These are phyloP conservation scores for Patella caerulea DNA, from an alignment of 2,888 invertebrate species.

Conservation along the genomic window DNA sequence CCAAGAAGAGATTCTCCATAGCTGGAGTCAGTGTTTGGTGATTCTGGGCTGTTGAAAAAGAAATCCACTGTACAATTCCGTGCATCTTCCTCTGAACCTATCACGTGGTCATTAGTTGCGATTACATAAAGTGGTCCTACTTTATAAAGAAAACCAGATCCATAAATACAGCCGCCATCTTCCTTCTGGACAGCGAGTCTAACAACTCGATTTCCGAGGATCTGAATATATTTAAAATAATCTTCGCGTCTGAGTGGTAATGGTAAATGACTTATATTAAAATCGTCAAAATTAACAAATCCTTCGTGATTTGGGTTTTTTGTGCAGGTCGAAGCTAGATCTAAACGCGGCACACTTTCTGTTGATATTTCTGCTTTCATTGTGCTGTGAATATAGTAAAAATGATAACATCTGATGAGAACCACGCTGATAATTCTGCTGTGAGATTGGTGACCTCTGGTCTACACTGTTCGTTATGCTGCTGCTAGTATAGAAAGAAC, in stretches of 20 bases:
- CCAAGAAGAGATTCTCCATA: neutral
- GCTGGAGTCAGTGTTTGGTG: neutral
- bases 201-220: neutral
- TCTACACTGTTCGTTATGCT: too few species aligned
- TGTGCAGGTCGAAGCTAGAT: neutral
- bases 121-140: neutral
- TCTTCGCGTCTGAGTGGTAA: neutral
- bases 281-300: neutral
- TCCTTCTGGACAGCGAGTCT: neutral
- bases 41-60: neutral
- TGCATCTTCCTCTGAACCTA: neutral
- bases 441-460: too few species aligned
- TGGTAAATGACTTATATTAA: neutral
- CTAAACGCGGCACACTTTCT: too few species aligned
- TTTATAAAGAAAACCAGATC: neutral
- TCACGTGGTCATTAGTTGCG: neutral
- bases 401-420: too few species aligned
- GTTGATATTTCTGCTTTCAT: too few species aligned
- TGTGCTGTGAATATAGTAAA: too few species aligned
- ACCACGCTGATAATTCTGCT: too few species aligned
- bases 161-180: neutral
- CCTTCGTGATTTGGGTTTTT: constrained; percentile 1
- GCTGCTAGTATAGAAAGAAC: too few species aligned
- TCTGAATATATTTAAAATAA: neutral
- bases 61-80: neutral